Evolutionary conservation across 1,140 invertebrate genomes (phyloP), one percentile per base, ranked within the genome.

Genomic region (Hylaeus volcanicus): DNA sequence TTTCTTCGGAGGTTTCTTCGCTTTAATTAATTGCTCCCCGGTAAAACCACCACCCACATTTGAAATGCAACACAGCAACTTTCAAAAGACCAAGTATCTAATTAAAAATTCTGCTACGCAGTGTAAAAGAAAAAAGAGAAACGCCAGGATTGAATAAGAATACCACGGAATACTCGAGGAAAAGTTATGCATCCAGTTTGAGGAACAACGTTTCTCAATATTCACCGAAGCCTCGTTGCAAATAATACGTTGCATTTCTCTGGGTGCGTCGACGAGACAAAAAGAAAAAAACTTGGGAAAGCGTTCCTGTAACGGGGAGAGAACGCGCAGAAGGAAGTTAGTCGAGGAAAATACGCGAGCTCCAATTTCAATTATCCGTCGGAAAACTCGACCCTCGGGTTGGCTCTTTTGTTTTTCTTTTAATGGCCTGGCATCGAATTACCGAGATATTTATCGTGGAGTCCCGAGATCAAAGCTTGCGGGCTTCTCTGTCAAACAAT

Each of bases 361-460:
- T 86, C 79, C 84, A 77, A 61, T 84, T 86, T 84, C 84, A 86
- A 84, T 84, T 86, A 85, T 85, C 77, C 74, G 77, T 8, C 41
- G 61, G 72, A 74, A 86, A 85, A 82, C 58, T 74, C 66, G 70
- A 72, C 70, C 55, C 61, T 64, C 51, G 15, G 26, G 26, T 26
- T 58, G 56, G 43, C 61, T 53, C 75, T 86, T 79, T 86, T 86
- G 85, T 86, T 86, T 86, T 63, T 86, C 80, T 74, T 64, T 71
- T 85, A 86, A 86, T 86, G 83, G 82, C 51, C 74, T 70, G 61
- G 81, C 64, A 83, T 86, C 80, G 73, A 80, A 86, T 86, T 86
- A 83, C 85, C 68, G 26, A 45, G 70, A 86, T 83, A 83, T 79
- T 86, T 86, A 83, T 81, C 51, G 43, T 73, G 58, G 58, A 64